Percentiles rank a stretch among this genome's conserved stretches.
Evolutionary conservation across 2,888 invertebrate species (phyloP).

Genomic region (Chrysodeixis includens): DNA sequence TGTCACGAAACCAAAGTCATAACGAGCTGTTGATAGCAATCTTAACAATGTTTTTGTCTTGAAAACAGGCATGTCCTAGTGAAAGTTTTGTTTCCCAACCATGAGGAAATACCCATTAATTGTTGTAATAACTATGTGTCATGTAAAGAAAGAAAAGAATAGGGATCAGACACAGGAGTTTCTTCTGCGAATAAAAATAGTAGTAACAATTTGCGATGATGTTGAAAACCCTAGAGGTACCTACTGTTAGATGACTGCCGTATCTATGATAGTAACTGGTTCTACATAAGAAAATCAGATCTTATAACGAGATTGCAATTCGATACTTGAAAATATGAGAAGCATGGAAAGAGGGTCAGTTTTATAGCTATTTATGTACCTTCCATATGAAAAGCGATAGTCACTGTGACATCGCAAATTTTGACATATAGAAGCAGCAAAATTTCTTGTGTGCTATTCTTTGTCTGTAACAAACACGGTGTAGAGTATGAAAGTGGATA

Average conservation of each 20-base stretch:
- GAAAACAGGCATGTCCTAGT: background rate
- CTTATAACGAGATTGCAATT: constrained; percentile 7
- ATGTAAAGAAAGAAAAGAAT: too few relatives aligned
- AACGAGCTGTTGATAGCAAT: constrained; percentile 4
- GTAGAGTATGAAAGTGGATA: too few relatives aligned
- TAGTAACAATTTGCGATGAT: too few relatives aligned
- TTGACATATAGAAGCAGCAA: background rate
- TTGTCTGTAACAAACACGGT: too few relatives aligned
- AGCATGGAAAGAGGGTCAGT: constrained; percentile 33
- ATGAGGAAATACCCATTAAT: background rate
- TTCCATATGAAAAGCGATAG: background rate
- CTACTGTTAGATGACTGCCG: background rate
- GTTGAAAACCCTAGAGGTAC: too few relatives aligned
- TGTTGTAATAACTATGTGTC: too few relatives aligned
- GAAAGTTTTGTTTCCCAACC: background rate
- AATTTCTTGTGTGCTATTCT: background rate
- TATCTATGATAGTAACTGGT: background rate
- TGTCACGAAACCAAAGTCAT: background rate
- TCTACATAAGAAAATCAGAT: background rate
- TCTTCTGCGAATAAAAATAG: too few relatives aligned
- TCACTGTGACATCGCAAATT: background rate
- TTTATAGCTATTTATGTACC: background rate
- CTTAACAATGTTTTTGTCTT: background rate
- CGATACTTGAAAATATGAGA: constrained; percentile 41
- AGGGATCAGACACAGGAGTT: too few relatives aligned